These are phyloP conservation scores for Aulostomus chinensis DNA, from an alignment of 2,797 vertebrate genomes.

Conservation along the genomic window DNA sequence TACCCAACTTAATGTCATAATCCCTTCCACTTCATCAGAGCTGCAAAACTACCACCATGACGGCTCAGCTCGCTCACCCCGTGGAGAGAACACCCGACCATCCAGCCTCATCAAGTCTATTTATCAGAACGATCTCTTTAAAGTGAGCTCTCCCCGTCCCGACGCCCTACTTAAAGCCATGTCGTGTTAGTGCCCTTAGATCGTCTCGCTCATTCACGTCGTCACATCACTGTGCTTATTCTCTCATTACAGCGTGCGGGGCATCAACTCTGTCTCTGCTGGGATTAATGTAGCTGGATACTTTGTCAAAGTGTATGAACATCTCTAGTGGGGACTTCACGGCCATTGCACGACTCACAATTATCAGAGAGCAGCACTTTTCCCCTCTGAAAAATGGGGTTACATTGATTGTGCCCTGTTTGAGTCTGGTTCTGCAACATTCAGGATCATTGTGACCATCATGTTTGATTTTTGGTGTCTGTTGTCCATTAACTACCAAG, in stretches of 20 bases:
- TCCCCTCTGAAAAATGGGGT: conserved; percentile 16
- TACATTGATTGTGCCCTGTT: too few relatives aligned
- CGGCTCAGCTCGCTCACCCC: conserved; percentile 55
- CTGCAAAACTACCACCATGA: conserved; percentile 55
- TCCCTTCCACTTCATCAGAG: conserved; percentile 64
- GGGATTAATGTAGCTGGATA: conserved; percentile 72
- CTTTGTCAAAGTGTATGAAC: conserved; percentile 77
- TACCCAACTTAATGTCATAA: conserved; percentile 69
- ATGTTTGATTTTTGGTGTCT: too few relatives aligned
- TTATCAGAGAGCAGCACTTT: conserved; percentile 39
- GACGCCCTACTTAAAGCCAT: conserved; percentile 72
- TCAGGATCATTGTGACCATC: too few relatives aligned
- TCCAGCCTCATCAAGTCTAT: conserved; percentile 77
- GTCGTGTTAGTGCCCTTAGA: conserved; percentile 56
- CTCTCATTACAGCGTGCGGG: conserved; percentile 58
- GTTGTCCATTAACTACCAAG: too few relatives aligned
- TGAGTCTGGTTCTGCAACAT: too few relatives aligned
- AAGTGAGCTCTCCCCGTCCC: conserved; percentile 63
- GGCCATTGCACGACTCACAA: conserved; percentile 53
- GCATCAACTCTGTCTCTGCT: conserved; percentile 49
- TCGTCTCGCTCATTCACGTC: conserved; percentile 50
- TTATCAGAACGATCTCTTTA: conserved; percentile 73
- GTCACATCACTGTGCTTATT: conserved; percentile 59
- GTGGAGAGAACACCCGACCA: conserved; percentile 57
- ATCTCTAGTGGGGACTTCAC: conserved; percentile 51